These are phyloP conservation scores for Thomomys bottae DNA, from an alignment of 2,113 vertebrate genomes.

Conservation along the genomic window DNA sequence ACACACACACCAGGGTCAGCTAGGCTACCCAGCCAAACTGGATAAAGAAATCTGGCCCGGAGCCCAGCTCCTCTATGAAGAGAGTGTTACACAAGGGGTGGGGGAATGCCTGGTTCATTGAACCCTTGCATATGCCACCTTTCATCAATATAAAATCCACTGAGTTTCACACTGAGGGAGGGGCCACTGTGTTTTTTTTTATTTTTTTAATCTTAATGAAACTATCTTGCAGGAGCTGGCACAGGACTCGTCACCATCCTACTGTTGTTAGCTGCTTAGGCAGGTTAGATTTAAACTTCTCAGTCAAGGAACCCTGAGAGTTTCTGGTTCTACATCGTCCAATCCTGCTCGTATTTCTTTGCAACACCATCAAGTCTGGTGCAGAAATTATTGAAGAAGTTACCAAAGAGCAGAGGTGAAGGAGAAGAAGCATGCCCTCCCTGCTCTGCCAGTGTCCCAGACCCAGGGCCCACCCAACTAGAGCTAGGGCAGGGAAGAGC, in stretches of 20 bases:
- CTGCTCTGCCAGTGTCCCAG: neutral
- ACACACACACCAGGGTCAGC: too few species aligned
- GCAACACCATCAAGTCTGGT: neutral
- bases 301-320: neutral
- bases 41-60: slow-evolving; percentile 51
- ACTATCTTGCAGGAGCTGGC: neutral
- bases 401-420: slow-evolving; percentile 20
- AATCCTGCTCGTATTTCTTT: neutral
- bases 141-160: slow-evolving; percentile 36
- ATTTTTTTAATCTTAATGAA: neutral
- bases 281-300: slow-evolving; percentile 16
- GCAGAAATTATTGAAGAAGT: neutral
- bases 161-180: slow-evolving; percentile 37
- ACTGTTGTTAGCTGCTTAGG: neutral
- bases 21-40: neutral
- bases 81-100: neutral
- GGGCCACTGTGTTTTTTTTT: neutral
- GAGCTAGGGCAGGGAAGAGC: neutral
- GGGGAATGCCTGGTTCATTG: neutral
- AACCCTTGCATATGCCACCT: neutral
- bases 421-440: neutral
- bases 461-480: neutral
- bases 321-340: neutral
- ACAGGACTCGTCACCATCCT: slow-evolving; percentile 30
- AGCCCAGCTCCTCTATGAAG: neutral